Percentiles rank a stretch among this genome's conserved stretches.
These are phyloP conservation scores for Selenia dentaria DNA, from an alignment of 2,888 invertebrate species.

Conservation along the genomic window DNA sequence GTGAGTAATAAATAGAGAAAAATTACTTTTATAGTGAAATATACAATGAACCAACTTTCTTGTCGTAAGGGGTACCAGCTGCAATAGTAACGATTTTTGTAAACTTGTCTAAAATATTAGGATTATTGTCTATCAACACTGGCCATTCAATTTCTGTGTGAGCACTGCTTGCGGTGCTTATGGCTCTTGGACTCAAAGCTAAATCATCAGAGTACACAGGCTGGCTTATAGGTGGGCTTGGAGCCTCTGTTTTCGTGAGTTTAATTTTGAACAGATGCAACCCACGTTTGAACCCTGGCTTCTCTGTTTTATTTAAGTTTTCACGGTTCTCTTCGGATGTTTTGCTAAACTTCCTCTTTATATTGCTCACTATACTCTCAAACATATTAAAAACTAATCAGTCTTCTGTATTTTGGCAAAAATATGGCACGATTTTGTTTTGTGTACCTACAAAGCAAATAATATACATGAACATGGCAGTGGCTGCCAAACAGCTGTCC, in stretches of 20 bases:
- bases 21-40: slow-evolving; percentile 1
- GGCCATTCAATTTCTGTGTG: slow-evolving; percentile 84
- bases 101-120: slow-evolving; percentile 77
- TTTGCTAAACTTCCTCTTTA: slow-evolving; percentile 73
- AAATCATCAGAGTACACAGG: slow-evolving; percentile 60
- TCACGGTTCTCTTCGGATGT: slow-evolving; percentile 54
- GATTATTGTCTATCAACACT: slow-evolving; percentile 72
- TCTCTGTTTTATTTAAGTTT: slow-evolving; percentile 50
- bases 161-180: slow-evolving; percentile 70
- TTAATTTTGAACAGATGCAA: slow-evolving; percentile 66
- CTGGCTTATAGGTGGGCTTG: slow-evolving; percentile 35
- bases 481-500: slow-evolving; percentile 36
- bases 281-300: slow-evolving; percentile 61
- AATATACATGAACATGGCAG: slow-evolving; percentile 25
- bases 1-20: no score
- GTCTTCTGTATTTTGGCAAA: slow-evolving; percentile 71
- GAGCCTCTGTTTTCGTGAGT: slow-evolving; percentile 53
- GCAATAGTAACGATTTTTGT: slow-evolving; percentile 69
- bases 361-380: slow-evolving; percentile 69
- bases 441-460: slow-evolving; percentile 42
- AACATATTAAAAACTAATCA: slow-evolving; percentile 78
- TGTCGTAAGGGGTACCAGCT: slow-evolving; percentile 49
- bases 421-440: slow-evolving; percentile 65
- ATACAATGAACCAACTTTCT: slow-evolving; percentile 49
- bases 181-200: slow-evolving; percentile 83